phyloP scores from a whole-genome alignment of 2,888 invertebrate species.

The Pecten maximus region DNA sequence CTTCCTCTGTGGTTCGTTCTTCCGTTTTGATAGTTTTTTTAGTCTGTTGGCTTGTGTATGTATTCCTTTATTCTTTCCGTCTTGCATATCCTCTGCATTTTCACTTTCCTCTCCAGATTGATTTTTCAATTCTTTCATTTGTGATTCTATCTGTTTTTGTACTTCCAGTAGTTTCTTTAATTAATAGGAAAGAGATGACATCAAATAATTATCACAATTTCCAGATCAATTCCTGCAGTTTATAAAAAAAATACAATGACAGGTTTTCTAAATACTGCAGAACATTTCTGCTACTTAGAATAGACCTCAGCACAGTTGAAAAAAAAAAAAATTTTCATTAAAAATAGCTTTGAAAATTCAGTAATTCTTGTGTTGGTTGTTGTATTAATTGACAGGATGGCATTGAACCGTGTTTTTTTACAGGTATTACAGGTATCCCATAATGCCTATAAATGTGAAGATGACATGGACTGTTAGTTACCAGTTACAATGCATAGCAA shows the following conservation, averaged over 20 bases:
- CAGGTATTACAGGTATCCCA: too few species aligned
- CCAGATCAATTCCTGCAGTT: background rate
- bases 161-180: background rate
- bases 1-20: background rate
- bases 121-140: background rate
- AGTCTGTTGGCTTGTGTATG: background rate
- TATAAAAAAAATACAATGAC: background rate
- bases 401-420: too few species aligned
- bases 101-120: background rate
- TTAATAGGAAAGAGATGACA: background rate
- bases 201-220: background rate
- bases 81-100: background rate
- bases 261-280: too few species aligned
- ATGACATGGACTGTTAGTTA: too few species aligned
- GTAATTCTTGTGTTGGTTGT: too few species aligned
- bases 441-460: too few species aligned
- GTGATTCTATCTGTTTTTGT: background rate
- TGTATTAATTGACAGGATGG: too few species aligned
- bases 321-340: too few species aligned
- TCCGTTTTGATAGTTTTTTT: background rate
- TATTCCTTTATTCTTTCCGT: background rate
- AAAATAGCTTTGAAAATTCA: too few species aligned
- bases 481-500: background rate
- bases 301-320: too few species aligned
- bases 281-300: too few species aligned